These are phyloP conservation scores for Pyrrhosoma nymphula DNA, from an alignment of 2,888 invertebrate genomes.

Conservation along the genomic window DNA sequence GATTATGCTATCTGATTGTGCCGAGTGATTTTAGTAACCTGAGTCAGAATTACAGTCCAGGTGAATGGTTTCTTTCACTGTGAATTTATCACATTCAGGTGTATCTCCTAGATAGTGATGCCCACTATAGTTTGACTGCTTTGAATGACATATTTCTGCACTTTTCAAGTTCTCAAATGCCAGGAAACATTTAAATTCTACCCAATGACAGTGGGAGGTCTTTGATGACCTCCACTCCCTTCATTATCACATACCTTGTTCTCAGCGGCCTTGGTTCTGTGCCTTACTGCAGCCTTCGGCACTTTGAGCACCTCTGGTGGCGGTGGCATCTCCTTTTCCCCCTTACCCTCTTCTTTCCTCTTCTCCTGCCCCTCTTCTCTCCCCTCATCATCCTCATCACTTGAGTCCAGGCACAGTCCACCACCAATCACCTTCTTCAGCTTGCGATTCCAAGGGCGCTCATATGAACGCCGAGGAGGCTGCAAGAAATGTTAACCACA, in stretches of 20 bases:
- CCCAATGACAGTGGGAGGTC: no score
- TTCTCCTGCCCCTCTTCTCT: background rate
- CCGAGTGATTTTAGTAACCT: no score
- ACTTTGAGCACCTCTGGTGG: background rate
- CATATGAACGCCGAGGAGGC: conserved; percentile 37
- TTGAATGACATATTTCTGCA: no score
- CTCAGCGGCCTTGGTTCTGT: background rate
- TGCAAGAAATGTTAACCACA: background rate
- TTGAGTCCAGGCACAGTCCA: conserved; percentile 2
- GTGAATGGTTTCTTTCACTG: no score
- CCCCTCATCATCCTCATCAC: conserved; percentile 10
- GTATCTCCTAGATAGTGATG: no score
- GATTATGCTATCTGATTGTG: no score
- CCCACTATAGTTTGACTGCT: no score
- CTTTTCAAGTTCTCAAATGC: no score
- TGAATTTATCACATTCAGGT: no score
- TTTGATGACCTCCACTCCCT: no score
- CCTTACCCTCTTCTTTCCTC: background rate
- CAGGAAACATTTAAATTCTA: no score
- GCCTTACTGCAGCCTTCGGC: background rate
- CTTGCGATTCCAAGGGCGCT: conserved; percentile 14
- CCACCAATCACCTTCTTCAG: conserved; percentile 32
- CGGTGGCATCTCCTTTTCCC: background rate
- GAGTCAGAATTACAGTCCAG: no score
- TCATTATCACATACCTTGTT: background rate